Conservation (phyloP, 2,113 vertebrate species). For the Mustela nigripes region DNA sequence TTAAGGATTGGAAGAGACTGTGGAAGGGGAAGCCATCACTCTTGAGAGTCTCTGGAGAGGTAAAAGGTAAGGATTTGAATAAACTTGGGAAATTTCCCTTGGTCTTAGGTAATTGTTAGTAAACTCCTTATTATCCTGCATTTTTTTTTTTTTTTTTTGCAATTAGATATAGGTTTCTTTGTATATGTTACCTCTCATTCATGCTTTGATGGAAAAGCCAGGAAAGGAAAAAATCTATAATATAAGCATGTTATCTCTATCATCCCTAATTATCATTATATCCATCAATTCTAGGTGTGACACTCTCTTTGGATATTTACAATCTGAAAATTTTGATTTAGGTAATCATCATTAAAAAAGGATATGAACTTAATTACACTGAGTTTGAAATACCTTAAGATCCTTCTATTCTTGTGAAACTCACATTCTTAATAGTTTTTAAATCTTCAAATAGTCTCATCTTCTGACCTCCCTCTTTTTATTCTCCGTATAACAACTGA, state of each 20-base stretch:
- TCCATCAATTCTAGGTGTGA: background rate
- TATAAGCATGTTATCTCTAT: background rate
- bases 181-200: background rate
- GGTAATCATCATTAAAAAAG: background rate
- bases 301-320: background rate
- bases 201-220: background rate
- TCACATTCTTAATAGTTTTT: conserved; percentile 22
- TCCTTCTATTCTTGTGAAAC: background rate
- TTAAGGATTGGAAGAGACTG: background rate
- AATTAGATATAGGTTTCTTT: background rate
- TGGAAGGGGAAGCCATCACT: background rate
- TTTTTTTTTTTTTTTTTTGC: background rate
- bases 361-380: background rate
- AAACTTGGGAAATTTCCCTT: background rate
- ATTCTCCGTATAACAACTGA: background rate
- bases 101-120: background rate
- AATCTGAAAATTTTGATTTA: background rate
- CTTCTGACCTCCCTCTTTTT: conserved; percentile 41
- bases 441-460: background rate
- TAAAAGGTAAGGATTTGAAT: background rate
- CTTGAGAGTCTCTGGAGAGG: background rate
- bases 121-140: background rate
- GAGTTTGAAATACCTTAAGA: background rate
- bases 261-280: background rate
- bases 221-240: too few relatives aligned